These are phyloP conservation scores for Pelosia muscerda DNA, from an alignment of 2,888 invertebrate genomes.

Conservation along the genomic window DNA sequence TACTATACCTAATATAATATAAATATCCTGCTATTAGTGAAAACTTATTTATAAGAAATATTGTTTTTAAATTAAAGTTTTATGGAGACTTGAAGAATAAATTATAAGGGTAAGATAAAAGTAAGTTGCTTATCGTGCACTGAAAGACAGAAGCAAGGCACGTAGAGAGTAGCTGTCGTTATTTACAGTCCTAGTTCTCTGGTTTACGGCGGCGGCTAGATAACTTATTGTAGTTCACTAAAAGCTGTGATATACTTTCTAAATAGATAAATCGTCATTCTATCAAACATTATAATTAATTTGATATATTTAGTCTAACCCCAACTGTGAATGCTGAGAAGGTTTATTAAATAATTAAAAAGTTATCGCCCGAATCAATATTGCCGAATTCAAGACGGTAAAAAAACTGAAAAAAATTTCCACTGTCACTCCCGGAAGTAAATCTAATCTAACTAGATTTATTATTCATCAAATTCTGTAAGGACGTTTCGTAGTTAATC, in stretches of 20 bases:
- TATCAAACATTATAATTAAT: too few species aligned
- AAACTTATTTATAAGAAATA: neutral
- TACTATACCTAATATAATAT: too few species aligned
- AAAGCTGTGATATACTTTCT: neutral
- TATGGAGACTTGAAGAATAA: neutral
- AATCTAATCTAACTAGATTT: neutral
- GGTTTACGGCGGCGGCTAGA: neutral
- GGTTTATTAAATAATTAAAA: too few species aligned
- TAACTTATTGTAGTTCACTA: neutral
- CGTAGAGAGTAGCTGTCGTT: neutral
- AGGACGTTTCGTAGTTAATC: neutral
- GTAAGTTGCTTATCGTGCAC: neutral
- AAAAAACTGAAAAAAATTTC: neutral
- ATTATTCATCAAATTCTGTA: neutral
- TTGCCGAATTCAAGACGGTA: too few species aligned
- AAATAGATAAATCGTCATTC: too few species aligned
- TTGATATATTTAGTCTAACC: too few species aligned
- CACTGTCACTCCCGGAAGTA: neutral
- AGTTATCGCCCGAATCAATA: too few species aligned
- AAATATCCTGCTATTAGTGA: neutral
- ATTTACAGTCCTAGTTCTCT: neutral
- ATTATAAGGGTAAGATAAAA: neutral
- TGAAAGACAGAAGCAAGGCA: neutral
- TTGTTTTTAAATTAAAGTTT: neutral
- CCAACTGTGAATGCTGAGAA: too few species aligned